Base-by-base conservation (phyloP, 2,113 vertebrate species). In the Stigmatopora nigra region DNA sequence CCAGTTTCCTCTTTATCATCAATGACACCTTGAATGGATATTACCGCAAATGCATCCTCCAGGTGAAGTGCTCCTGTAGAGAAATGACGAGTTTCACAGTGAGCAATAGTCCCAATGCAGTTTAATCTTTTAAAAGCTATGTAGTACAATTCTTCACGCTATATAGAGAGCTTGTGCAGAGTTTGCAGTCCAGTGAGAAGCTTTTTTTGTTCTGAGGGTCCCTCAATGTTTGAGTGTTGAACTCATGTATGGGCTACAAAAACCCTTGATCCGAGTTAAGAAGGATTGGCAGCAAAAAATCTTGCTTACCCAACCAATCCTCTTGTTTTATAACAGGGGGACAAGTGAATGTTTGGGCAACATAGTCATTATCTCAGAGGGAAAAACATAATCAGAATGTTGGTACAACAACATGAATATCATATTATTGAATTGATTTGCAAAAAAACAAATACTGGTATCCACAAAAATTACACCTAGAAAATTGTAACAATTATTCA, bases 261-360 rank as follows among this genome's bases (percentile, higher is more conserved):
- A 78, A 72, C 67, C 78, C 63, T 65, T 84, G 68, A 83, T 87
- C 79, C 84, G 56, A 76, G 79, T 84, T 83, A 83, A 75, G 75
- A 69, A 57, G 86, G 89, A 84, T 86, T 82, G 47, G 35, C 22
- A 31, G 14, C 16, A 48, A 73, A 71, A 19, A 22, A 61, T 75
- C 16, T 25, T 59, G 58, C 38, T 61, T 79, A 77, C 48, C 65
- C 71, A 87, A 80, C 65, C 71, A 87, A 80, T 67, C 71, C 69
- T 41, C 36, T 56, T 36, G 68, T 76, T 79, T 84, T 47, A 72
- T 81, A 83, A 85, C 75, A 70, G 19, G 31, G 2, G 49, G 4
- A 45, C 1, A 20, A 62, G 51, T 68, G 31, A 59, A 38, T 45
- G 3, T 45, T 45, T 20, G 14, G 14, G 36, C 20, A 56, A 56